These are phyloP conservation scores for Catharus bicknelli DNA, from an alignment of 2,113 vertebrate genomes.

Conservation along the genomic window DNA sequence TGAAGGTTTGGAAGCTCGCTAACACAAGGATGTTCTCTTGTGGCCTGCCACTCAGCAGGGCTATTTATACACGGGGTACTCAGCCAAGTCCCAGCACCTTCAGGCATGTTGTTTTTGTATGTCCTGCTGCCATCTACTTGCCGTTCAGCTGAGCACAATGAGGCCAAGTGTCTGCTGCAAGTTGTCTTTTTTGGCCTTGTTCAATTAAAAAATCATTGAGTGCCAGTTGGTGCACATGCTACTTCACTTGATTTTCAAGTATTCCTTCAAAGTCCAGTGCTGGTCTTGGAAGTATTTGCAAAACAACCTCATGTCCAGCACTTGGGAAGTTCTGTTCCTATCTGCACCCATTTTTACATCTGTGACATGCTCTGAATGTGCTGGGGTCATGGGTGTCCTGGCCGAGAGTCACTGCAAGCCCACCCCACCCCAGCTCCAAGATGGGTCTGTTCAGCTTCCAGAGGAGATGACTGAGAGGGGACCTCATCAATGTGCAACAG, in stretches of 20 bases:
- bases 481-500: neutral
- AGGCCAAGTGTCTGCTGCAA: neutral
- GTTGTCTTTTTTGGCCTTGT: neutral
- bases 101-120: fast-evolving
- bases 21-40: neutral
- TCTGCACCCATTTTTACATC: neutral
- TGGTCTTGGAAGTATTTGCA: neutral
- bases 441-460: no score
- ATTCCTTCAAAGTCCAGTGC: neutral
- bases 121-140: constrained; percentile 31
- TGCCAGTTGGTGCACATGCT: fast-evolving
- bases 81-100: neutral
- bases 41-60: neutral
- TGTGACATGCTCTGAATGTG: neutral
- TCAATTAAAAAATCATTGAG: neutral
- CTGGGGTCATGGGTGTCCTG: fast-evolving
- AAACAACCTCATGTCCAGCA: neutral
- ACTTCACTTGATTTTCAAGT: neutral
- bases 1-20: neutral
- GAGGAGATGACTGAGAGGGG: neutral
- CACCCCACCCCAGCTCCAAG: neutral
- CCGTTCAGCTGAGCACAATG: neutral
- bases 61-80: neutral
- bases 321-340: neutral
- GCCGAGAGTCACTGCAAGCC: neutral